Evolutionary conservation across 2,797 vertebrate species (phyloP), one percentile per base, ranked within the genome.

Genomic region (Hafferia zeledoni): DNA sequence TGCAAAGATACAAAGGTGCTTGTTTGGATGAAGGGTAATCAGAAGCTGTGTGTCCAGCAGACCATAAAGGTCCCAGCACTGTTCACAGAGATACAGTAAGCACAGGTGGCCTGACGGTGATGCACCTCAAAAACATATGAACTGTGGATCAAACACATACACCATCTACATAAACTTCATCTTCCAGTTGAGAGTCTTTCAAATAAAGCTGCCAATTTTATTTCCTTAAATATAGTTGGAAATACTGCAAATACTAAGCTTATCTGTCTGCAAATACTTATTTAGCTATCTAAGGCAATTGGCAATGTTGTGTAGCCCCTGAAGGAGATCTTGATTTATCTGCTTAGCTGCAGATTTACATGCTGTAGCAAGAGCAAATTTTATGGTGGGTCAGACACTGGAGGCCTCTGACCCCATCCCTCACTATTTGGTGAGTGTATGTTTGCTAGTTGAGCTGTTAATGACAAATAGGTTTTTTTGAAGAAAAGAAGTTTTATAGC

Each of bases 211-310:
- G 56, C 4, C 41, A 30, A 5, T 60, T 85, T 91, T 68, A 64
- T 76, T 64, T 86, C 50, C 57, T 28, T 68, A 9, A 68, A 71
- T 28, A 61, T 17, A 59, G 20, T 2, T 77, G 69, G 33, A 87
- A 92, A 82, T 20, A 72, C 17, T 64, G 70, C 75, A 94, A 90
- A 84, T 69, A 69, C 13, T 49, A 30, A 83, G 39, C 61, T 84
- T 87, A 79, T 92, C 70, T 55, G 22, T 76, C 33, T 67, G 70
- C 27, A 94, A 94, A 94, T 74, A 74, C 59, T 91, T 63, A 49
- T 69, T 81, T 52, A 67, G 31, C 14, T 76, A 25, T 41, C 55
- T 56, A 49, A 70, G 24, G 67, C 33, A 89, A 81, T 24, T 59
- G 30, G 31, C 24, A 67, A 24, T n/a, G 27, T 35, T 69, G 61